Evolutionary conservation across 2,113 vertebrate species (phyloP).

Genomic region (Coptodon rendalli): DNA sequence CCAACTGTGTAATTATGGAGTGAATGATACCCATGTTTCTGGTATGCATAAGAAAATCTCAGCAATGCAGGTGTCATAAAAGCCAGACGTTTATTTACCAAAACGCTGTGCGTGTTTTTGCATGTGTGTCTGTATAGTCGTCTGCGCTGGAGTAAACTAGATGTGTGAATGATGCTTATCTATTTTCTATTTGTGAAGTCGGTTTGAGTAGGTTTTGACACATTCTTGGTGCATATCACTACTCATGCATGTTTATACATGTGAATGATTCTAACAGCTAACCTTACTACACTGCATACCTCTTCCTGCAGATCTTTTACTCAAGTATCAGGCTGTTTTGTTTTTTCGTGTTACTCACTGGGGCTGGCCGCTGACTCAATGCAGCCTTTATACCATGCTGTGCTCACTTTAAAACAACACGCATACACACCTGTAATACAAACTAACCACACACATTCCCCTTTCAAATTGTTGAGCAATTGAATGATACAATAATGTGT

Average conservation of each 20-base stretch:
- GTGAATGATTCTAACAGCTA: not conserved
- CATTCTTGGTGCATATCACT: not conserved
- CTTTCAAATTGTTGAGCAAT: constrained; percentile 7
- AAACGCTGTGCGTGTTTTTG: not conserved
- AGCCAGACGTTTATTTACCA: not conserved
- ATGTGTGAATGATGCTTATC: not conserved
- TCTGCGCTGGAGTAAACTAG: not conserved
- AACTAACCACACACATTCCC: not conserved
- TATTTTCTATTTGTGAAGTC: not conserved
- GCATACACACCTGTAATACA: constrained; percentile 16
- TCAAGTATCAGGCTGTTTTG: constrained; percentile 30
- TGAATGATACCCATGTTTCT: constrained; percentile 26
- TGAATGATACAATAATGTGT: not conserved
- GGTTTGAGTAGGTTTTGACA: not conserved
- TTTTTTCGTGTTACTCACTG: constrained; percentile 19
- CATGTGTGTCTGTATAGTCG: not conserved
- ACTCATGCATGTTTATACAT: not conserved
- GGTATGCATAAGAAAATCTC: constrained; percentile 30
- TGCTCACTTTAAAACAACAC: not conserved
- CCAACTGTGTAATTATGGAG: constrained; percentile 50
- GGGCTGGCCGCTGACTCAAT: not conserved
- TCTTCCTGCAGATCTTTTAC: not conserved
- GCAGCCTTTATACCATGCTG: not conserved
- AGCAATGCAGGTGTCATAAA: constrained; percentile 32
- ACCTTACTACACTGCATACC: constrained; percentile 6